phyloP scores from a whole-genome alignment of 1,140 invertebrate species.

The Geopemphigus sp. region DNA sequence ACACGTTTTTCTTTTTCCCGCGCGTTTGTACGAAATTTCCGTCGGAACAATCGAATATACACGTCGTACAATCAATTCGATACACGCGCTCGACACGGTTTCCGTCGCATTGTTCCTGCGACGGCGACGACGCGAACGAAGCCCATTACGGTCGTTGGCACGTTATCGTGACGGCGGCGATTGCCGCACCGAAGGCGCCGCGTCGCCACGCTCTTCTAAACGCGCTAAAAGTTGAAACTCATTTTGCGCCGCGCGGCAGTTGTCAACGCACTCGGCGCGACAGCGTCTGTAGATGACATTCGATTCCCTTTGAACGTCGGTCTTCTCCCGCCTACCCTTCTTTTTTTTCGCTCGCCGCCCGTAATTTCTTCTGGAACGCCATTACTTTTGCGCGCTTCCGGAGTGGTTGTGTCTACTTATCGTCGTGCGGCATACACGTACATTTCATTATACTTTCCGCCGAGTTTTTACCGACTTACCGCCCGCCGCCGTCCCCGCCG shows the following conservation, averaged over 20 bases:
- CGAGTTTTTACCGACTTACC: neutral
- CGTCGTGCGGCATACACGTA: neutral
- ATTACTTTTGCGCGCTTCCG: constrained; percentile 30
- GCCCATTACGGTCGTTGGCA: neutral
- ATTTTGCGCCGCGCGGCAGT: neutral
- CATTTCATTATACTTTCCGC: neutral
- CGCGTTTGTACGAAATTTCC: neutral
- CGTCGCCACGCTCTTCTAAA: no score
- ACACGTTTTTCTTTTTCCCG: no score
- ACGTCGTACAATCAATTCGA: no score
- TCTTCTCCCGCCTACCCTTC: neutral
- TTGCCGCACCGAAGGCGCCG: no score
- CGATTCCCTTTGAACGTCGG: constrained; percentile 31
- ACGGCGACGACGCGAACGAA: no score
- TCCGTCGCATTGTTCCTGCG: neutral
- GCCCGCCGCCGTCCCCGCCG: accelerated
- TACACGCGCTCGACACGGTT: no score
- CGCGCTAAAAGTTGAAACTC: constrained; percentile 19
- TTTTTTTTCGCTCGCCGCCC: neutral
- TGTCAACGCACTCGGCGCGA: constrained; percentile 10
- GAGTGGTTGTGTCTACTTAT: constrained; percentile 22
- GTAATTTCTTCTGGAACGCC: neutral
- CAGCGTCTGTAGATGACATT: constrained; percentile 31
- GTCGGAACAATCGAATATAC: neutral
- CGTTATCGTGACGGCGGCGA: constrained; percentile 3